Evolutionary conservation across 2,888 invertebrate species (phyloP), one percentile per base, ranked within the genome.

Genomic region (Glyphotaelius pellucidus): DNA sequence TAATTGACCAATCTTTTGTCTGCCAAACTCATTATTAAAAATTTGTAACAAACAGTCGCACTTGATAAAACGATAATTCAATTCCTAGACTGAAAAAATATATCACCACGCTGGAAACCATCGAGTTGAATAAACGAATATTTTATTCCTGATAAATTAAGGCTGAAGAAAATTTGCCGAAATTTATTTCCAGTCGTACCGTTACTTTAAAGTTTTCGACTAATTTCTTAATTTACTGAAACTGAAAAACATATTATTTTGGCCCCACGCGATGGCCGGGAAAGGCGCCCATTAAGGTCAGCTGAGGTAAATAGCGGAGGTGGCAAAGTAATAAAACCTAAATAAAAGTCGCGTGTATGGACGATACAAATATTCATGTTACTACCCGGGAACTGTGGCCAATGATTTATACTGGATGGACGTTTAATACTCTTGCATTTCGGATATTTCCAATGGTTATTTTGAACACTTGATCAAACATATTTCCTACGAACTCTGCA

Each of bases 341-440:
- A 81, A 81, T 32, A 81, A 81, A 81, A 81, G 38, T 86, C 86
- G 86, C 86, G 47, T 86, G 86, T n/a, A 42, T 42, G 30, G 86
- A 38, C n/a, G 86, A 86, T n/a, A 86, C 86, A 47, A 86, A 86
- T 47, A 42, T 86, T 47, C 86, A 30, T 42, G 86, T 86, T 86
- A 25, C 86, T n/a, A n/a, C 1, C 42, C 42, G 85, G 85, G 35
- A 42, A 14, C 25, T 3, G 14, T 47, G 42, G 19, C 19, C 30
- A 30, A 86, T n/a, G 42, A 86, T 86, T 42, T 86, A 86, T 86
- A 42, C 14, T 30, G 35, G 25, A 42, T 47, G 35, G 42, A 30
- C 47, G 86, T n/a, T 30, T 86, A 42, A 15, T 25, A 30, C 30
- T 14, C 83, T 67, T 67, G 67, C 19, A 67, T 12, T 83, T 35